Evolutionary conservation across 2,113 vertebrate species (phyloP).

Genomic region (Bubo scandiacus): DNA sequence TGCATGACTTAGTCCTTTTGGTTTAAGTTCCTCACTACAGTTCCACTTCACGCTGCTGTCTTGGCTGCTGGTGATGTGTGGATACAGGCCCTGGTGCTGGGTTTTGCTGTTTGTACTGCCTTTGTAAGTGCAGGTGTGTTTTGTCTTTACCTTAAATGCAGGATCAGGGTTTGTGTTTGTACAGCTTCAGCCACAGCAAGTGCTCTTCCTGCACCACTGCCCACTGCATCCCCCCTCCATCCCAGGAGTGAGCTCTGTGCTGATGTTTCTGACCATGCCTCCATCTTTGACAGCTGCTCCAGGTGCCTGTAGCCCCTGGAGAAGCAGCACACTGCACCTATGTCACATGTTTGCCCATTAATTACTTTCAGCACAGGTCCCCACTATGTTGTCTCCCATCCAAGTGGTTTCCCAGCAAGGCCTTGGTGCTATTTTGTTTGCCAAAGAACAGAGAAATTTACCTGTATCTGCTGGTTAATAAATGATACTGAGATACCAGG

Average conservation of each 20-base stretch:
- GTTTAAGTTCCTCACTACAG: too few species aligned
- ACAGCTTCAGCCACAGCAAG: background rate
- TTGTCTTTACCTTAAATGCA: background rate
- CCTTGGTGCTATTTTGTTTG: background rate
- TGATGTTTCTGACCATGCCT: rapidly evolving
- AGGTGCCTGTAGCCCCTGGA: background rate
- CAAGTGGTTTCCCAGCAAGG: background rate
- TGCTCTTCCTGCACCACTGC: rapidly evolving
- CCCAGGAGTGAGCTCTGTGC: background rate
- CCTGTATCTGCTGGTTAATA: background rate
- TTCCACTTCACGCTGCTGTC: rapidly evolving
- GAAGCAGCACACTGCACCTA: background rate
- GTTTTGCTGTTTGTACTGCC: background rate
- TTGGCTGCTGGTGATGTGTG: rapidly evolving
- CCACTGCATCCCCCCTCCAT: background rate
- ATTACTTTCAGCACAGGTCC: background rate
- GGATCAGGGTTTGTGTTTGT: background rate
- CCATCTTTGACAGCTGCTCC: background rate
- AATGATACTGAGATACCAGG: background rate
- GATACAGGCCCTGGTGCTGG: background rate
- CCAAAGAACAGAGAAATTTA: background rate
- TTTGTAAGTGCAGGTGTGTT: background rate
- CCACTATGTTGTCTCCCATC: background rate
- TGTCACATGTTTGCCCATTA: rapidly evolving
- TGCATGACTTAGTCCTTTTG: background rate